Evolutionary conservation across 2,888 invertebrate genomes (phyloP).

Genomic region (Parasteatoda lunata): DNA sequence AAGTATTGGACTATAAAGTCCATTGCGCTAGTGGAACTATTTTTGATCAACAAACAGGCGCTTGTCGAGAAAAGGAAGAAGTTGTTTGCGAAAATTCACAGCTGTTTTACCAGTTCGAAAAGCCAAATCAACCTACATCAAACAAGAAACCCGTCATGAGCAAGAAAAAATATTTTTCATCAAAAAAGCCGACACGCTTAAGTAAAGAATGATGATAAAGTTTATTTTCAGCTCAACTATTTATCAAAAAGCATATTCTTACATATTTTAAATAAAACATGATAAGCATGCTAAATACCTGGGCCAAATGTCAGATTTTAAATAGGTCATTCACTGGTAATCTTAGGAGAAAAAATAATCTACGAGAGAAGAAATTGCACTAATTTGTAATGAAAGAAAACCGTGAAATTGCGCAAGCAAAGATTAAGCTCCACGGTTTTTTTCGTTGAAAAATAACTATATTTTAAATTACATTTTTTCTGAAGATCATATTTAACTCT

Average conservation of each 20-base stretch:
- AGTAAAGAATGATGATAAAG: conserved; percentile 44
- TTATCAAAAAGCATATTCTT: conserved; percentile 34
- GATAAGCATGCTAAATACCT: conserved; percentile 20
- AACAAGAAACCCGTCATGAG: conserved; percentile 52
- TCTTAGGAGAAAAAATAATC: neutral
- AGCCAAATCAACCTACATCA: conserved; percentile 40
- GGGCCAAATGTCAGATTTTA: conserved; percentile 37
- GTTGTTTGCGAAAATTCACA: conserved; percentile 62
- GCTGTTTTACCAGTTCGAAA: conserved; percentile 58
- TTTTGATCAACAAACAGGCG: conserved; percentile 69
- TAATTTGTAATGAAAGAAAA: too few species aligned
- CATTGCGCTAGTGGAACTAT: conserved; percentile 68
- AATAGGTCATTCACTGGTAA: neutral
- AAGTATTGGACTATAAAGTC: conserved; percentile 69
- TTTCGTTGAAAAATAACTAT: too few species aligned
- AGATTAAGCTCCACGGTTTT: too few species aligned
- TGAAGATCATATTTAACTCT: too few species aligned
- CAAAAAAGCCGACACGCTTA: conserved; percentile 28
- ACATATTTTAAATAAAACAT: conserved; percentile 13
- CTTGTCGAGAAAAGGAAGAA: conserved; percentile 53
- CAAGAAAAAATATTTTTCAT: conserved; percentile 39
- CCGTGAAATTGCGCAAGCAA: too few species aligned
- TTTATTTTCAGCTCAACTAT: conserved; percentile 31
- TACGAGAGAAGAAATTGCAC: too few species aligned
- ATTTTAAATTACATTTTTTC: too few species aligned